These are phyloP conservation scores for Pachycephus smyrnensis DNA, from an alignment of 2,888 invertebrate genomes.

Conservation along the genomic window DNA sequence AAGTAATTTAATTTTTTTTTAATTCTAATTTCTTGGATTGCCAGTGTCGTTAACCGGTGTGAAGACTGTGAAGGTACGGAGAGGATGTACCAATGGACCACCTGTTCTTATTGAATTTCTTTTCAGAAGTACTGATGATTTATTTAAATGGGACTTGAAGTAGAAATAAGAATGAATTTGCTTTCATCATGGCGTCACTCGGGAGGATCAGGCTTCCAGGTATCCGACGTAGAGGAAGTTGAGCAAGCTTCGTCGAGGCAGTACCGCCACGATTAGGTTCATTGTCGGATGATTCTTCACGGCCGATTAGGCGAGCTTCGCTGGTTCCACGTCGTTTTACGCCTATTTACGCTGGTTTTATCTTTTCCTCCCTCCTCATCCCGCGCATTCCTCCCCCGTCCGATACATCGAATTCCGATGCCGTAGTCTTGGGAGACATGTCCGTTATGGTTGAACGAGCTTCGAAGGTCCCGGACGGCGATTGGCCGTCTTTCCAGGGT, in stretches of 20 bases:
- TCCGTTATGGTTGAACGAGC: constrained; percentile 24
- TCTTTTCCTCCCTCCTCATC: background rate
- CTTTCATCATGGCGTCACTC: background rate
- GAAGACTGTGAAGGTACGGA: background rate
- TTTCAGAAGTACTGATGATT: background rate
- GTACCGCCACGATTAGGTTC: constrained; percentile 6
- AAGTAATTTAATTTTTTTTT: background rate
- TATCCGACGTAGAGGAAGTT: constrained; percentile 6
- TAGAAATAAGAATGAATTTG: background rate
- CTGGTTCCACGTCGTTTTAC: background rate
- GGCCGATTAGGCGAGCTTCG: constrained; percentile 1
- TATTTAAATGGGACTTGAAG: background rate
- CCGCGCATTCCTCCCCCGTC: background rate
- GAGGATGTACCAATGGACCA: background rate
- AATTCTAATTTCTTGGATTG: background rate
- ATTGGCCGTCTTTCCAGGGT: constrained; percentile 24
- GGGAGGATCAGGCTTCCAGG: background rate
- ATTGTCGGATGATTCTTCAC: constrained; percentile 12
- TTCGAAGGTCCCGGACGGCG: constrained; percentile 26
- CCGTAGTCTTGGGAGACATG: background rate
- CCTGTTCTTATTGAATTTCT: background rate
- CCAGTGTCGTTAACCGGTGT: background rate
- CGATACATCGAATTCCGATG: background rate
- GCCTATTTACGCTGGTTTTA: background rate
- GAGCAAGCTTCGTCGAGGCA: background rate